Base-by-base conservation (phyloP, 2,888 invertebrate genomes). In the Mechanitis messenoides region DNA sequence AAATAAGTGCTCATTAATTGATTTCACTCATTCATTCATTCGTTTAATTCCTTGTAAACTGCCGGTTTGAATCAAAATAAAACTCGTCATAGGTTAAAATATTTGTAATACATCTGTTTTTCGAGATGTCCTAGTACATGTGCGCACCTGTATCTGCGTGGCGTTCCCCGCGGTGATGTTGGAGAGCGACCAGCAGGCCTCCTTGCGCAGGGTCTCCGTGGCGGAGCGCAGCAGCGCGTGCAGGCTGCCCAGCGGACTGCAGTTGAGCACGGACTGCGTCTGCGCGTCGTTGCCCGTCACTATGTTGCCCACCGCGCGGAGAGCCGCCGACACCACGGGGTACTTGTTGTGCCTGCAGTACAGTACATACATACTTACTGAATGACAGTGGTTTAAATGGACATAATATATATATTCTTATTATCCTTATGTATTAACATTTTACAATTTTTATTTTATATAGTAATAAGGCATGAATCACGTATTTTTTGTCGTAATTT, bases 291-390 rank as follows among this genome's bases (percentile, higher is more conserved):
- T 97, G 45, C 98, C 98, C 0, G 98, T 98, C 55, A 98, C 98
- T 71, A 99, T 97, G 84, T 99, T 99, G 55, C 98, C 98, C 3
- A 98, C 97, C n/a, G 98, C 98, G 59, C 98, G 92, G 63, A 99
- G 82, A 5, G 98, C 98, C 46, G 98, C 98, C 20, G 96, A 96
- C 7, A 96, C 94, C 28, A 98, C 97, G 65, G 93, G 95, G 62
- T 94, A 93, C 75, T 95, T 94, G 67, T 93, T 93, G 83, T 96
- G 95, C 93, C 96, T 97, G 72, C 12, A 54, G 47, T 20, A 20
- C 20, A 20, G 20, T 20, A 20, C 20, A 20, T 20, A 20, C 20
- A 20, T 20, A 20, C 20, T 20, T 20, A 20, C 20, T 20, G 20
- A 20, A 20, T 20, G 0, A 20, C 20, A 20, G 20, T 20, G 20